phyloP scores from a whole-genome alignment of 2,113 vertebrate species.

The Agelaius tricolor region DNA sequence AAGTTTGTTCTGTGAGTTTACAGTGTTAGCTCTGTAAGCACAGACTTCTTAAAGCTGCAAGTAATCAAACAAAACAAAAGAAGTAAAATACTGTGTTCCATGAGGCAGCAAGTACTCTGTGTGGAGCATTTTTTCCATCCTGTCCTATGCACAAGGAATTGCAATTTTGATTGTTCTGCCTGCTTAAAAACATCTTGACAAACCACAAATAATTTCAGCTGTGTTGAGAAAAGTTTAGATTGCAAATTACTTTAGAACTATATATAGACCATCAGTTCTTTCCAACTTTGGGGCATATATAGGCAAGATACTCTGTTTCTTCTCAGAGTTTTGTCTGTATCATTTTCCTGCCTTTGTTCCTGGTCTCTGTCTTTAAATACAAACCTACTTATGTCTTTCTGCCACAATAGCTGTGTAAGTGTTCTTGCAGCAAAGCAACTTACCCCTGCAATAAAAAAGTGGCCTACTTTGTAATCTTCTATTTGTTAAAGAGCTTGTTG shows the following conservation, averaged over 20 bases:
- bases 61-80: constrained; percentile 23
- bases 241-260: background rate
- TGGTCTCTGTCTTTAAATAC: background rate
- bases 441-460: background rate
- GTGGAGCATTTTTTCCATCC: background rate
- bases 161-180: background rate
- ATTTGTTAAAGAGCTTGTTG: background rate
- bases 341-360: background rate
- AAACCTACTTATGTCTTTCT: background rate
- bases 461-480: background rate
- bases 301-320: background rate
- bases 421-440: background rate
- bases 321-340: background rate
- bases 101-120: background rate
- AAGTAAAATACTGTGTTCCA: background rate
- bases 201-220: background rate
- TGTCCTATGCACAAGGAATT: background rate
- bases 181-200: background rate
- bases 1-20: background rate
- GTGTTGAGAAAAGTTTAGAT: background rate
- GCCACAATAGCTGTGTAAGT: background rate
- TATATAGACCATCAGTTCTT: background rate
- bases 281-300: background rate
- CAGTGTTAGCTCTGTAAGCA: background rate
- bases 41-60: constrained; percentile 8